A percentile compares a stretch with the other conserved stretches of the same genome.
Conservation (phyloP, 2,888 invertebrate genomes). For the Melanotus villosus region DNA sequence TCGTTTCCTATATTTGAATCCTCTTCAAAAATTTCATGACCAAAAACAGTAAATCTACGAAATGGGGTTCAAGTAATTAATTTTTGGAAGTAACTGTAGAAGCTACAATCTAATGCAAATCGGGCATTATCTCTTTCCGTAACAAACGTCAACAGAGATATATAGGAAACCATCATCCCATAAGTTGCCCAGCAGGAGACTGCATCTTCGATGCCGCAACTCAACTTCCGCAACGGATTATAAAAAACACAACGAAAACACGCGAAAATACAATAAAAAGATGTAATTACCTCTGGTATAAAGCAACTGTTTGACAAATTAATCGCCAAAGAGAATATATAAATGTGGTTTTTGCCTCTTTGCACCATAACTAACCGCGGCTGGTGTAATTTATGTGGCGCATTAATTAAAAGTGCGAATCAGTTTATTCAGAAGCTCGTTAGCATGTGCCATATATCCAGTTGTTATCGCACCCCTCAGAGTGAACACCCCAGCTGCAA, state of each 20-base stretch:
- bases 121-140: background rate
- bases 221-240: background rate
- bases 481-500: constrained; percentile 32
- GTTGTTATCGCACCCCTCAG: constrained; percentile 45
- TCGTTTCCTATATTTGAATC: too few relatives aligned
- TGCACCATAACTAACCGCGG: constrained; percentile 30
- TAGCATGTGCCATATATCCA: constrained; percentile 44
- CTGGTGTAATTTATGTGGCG: constrained; percentile 35
- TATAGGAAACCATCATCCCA: background rate
- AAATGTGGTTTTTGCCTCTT: constrained; percentile 28
- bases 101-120: too few relatives aligned
- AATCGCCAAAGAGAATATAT: constrained; percentile 24
- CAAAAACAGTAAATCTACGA: too few relatives aligned
- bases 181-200: background rate
- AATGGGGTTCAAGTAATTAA: too few relatives aligned
- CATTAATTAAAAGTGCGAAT: constrained; percentile 47
- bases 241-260: background rate
- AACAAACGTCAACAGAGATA: background rate
- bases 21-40: too few relatives aligned
- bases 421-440: constrained; percentile 45
- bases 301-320: constrained; percentile 14
- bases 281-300: background rate
- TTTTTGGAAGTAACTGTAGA: too few relatives aligned
- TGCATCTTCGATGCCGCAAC: background rate
- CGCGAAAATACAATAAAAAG: background rate